These are phyloP conservation scores for Cynodonichthys magdalenae DNA, from an alignment of 2,797 vertebrate genomes.

Conservation along the genomic window DNA sequence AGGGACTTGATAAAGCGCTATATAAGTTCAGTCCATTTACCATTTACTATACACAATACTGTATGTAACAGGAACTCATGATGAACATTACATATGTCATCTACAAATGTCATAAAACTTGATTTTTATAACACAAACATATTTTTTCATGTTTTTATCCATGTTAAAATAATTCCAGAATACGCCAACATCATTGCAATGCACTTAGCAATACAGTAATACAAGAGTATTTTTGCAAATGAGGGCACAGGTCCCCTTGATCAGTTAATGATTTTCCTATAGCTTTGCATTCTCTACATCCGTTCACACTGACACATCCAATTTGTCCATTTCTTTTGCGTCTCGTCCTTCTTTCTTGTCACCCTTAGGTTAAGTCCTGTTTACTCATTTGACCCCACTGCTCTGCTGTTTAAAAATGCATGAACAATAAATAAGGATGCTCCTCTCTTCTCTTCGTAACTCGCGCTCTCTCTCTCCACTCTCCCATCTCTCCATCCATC, in stretches of 20 bases:
- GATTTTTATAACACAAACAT: too few species aligned
- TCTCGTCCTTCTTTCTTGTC: slow-evolving; percentile 40
- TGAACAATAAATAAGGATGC: slow-evolving; percentile 82
- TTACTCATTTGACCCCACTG: slow-evolving; percentile 79
- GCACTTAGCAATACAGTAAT: too few species aligned
- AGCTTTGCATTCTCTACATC: slow-evolving; percentile 6
- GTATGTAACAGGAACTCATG: too few species aligned
- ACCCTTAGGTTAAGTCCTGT: slow-evolving; percentile 75
- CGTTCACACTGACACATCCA: slow-evolving; percentile 29
- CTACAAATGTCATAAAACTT: too few species aligned
- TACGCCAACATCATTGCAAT: too few species aligned
- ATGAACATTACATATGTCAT: too few species aligned
- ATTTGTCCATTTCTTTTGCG: slow-evolving; percentile 38
- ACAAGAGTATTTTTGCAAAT: neutral
- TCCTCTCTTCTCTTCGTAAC: slow-evolving; percentile 23
- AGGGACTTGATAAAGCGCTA: too few species aligned
- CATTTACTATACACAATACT: too few species aligned
- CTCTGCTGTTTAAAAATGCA: slow-evolving; percentile 83
- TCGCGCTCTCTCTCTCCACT: slow-evolving; percentile 35
- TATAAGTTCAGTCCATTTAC: too few species aligned
- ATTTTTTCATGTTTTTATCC: too few species aligned
- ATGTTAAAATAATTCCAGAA: too few species aligned
- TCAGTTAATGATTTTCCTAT: neutral
- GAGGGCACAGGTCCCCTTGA: neutral
- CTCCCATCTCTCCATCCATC: slow-evolving; percentile 41